Evolutionary conservation across 1,140 invertebrate genomes (phyloP).

Genomic region (Lepidurus apus): DNA sequence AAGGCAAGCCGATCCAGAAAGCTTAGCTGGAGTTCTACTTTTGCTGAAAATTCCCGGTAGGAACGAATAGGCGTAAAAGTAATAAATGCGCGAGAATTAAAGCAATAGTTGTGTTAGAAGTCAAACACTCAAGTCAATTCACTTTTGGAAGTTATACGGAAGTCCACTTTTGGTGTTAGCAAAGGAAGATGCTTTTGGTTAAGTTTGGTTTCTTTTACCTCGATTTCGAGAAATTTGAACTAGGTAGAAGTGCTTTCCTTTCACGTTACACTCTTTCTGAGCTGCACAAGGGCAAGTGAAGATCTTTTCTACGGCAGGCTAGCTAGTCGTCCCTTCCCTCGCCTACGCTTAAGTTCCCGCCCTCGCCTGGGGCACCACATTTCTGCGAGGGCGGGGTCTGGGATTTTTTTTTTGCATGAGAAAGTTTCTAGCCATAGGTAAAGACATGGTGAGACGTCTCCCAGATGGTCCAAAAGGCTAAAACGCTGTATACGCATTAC

Average conservation of each 20-base stretch:
- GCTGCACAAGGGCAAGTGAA: not conserved
- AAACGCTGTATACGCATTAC: not conserved
- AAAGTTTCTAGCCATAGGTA: not conserved
- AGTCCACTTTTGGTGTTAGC: too few species aligned
- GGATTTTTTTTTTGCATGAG: not conserved
- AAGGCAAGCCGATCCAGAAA: too few species aligned
- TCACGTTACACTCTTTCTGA: slow-evolving; percentile 8
- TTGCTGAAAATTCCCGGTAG: too few species aligned
- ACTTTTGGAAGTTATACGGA: too few species aligned
- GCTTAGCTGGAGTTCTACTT: too few species aligned
- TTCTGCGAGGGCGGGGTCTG: not conserved
- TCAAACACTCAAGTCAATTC: too few species aligned
- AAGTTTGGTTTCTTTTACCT: not conserved
- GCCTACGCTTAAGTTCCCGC: not conserved
- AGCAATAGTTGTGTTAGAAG: too few species aligned
- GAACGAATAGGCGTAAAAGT: too few species aligned
- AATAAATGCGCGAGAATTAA: too few species aligned
- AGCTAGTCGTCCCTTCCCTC: not conserved
- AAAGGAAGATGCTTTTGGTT: too few species aligned
- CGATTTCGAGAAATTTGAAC: not conserved
- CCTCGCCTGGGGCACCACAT: not conserved
- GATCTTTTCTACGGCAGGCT: not conserved
- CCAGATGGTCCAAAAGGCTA: not conserved
- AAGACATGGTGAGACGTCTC: not conserved
- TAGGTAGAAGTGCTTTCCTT: not conserved